phyloP scores from a whole-genome alignment of 2,113 vertebrate species.

The Chascanopsetta lugubris region DNA sequence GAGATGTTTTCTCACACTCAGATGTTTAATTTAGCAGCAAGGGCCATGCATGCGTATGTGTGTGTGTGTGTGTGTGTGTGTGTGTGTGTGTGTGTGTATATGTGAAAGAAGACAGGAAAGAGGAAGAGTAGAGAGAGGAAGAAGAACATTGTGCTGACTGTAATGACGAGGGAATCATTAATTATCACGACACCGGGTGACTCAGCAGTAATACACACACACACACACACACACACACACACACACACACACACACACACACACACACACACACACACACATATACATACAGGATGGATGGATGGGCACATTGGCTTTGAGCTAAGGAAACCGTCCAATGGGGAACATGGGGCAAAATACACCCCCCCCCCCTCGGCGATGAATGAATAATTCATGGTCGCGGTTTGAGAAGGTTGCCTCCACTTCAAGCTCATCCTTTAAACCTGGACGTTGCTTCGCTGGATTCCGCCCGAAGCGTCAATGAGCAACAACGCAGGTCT shows the following conservation, averaged over 20 bases:
- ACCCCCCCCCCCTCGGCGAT: constrained; percentile 32
- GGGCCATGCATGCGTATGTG: background rate
- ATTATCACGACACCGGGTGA: background rate
- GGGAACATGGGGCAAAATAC: constrained; percentile 28
- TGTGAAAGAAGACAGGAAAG: background rate
- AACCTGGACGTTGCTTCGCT: constrained; percentile 22
- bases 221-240: too few relatives aligned
- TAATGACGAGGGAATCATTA: constrained; percentile 24
- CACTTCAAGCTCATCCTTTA: constrained; percentile 46
- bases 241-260: too few relatives aligned
- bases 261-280: too few relatives aligned
- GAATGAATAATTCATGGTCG: constrained; percentile 56
- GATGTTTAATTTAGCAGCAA: constrained; percentile 53
- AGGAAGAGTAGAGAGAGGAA: constrained; percentile 1
- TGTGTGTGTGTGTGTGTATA: too few relatives aligned
- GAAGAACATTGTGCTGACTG: constrained; percentile 17
- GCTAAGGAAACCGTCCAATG: constrained; percentile 18
- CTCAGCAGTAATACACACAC: background rate
- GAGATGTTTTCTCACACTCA: constrained; percentile 43
- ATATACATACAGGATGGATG: background rate
- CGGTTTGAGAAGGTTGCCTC: constrained; percentile 47
- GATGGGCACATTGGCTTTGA: constrained; percentile 4
- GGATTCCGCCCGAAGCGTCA: constrained; percentile 31
- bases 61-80: too few relatives aligned
- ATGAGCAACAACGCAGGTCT: constrained; percentile 25